Evolutionary conservation across 2,113 vertebrate species (phyloP).

Genomic region (Ammodytes marinus): DNA sequence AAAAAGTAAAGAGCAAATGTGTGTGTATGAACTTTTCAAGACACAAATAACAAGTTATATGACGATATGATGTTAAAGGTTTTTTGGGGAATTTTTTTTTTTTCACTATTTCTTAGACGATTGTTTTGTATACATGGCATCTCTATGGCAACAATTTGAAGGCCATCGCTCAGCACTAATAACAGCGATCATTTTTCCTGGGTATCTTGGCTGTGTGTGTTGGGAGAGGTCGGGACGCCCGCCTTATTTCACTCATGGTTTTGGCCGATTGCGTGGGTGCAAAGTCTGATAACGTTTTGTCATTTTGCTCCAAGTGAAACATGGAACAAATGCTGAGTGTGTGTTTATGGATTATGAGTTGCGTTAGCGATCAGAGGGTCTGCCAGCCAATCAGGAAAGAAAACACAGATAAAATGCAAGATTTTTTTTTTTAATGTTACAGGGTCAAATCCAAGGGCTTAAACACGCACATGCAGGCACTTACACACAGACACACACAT

Average conservation of each 20-base stretch:
- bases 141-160: constrained; percentile 5
- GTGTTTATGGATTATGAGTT: constrained; percentile 49
- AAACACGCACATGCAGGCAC: constrained; percentile 23
- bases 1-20: no score
- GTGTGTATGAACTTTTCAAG: no score
- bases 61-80: no score
- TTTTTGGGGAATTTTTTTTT: no score
- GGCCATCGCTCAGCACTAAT: constrained; percentile 34
- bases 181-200: constrained; percentile 22
- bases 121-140: no score
- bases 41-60: no score
- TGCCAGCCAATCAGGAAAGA: constrained; percentile 57
- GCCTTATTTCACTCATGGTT: constrained; percentile 47
- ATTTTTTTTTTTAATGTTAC: constrained; percentile 33
- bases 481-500: no score
- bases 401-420: constrained; percentile 63
- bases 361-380: constrained; percentile 22
- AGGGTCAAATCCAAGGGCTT: background rate
- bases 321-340: constrained; percentile 61
- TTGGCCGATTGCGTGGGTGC: constrained; percentile 44
- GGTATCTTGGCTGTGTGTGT: constrained; percentile 43
- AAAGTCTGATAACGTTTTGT: constrained; percentile 34
- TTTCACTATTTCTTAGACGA: no score
- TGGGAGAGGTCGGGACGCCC: constrained; percentile 13
- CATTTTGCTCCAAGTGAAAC: constrained; percentile 66